Conservation (phyloP, 2,888 invertebrate genomes). For the Mesorhabditis spiculigera region DNA sequence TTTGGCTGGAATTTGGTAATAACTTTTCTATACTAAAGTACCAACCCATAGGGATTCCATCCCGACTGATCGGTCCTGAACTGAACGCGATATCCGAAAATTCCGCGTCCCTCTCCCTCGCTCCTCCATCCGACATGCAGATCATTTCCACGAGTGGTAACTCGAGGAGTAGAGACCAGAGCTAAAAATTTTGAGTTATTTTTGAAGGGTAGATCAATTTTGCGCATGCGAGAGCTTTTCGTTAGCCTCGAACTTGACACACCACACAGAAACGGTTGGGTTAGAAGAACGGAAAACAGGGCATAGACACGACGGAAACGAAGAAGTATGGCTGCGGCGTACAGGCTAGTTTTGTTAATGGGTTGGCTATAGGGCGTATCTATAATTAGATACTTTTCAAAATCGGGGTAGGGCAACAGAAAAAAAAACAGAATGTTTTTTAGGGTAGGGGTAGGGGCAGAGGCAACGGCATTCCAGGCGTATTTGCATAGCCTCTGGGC, state of each 20-base stretch:
- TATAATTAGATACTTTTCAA: too few species aligned
- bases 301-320: neutral
- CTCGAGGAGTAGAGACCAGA: constrained; percentile 50
- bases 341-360: neutral
- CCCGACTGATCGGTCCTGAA: constrained; percentile 45
- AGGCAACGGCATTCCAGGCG: neutral
- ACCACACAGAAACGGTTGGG: constrained; percentile 5
- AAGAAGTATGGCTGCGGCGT: constrained; percentile 7
- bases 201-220: neutral
- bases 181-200: constrained; percentile 39
- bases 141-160: constrained; percentile 43
- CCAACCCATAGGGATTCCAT: constrained; percentile 54
- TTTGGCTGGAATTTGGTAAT: constrained; percentile 41
- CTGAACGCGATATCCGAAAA: constrained; percentile 56
- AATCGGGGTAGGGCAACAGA: too few species aligned
- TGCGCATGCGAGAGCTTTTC: neutral
- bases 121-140: constrained; percentile 52
- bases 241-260: neutral
- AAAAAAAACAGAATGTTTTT: neutral
- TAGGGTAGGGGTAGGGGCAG: neutral
- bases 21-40: neutral
- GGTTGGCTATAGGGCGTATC: neutral
- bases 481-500: neutral
- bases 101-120: constrained; percentile 54
- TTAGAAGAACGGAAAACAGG: neutral